Evolutionary conservation across 2,113 vertebrate genomes (phyloP).

Genomic region (Heptranchias perlo): DNA sequence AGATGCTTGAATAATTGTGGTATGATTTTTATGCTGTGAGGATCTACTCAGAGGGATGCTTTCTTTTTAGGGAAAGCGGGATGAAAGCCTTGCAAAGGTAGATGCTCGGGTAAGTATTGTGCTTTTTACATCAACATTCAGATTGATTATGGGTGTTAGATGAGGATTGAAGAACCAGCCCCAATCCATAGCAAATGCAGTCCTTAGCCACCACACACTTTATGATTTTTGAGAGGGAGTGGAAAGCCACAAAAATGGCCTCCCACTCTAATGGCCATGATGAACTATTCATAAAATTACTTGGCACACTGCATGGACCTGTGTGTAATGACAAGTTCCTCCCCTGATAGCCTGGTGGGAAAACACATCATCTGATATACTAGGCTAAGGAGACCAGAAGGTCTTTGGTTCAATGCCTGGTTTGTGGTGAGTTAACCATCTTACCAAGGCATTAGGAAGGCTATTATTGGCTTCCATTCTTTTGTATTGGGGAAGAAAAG

Average conservation of each 20-base stretch:
- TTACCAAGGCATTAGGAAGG: not conserved
- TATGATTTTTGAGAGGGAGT: not conserved
- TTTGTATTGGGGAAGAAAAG: not conserved
- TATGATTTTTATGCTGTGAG: not conserved
- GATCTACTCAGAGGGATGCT: not conserved
- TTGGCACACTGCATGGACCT: not conserved
- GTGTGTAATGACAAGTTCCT: not conserved
- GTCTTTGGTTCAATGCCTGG: not conserved
- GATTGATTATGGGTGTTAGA: not conserved
- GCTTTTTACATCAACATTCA: not conserved
- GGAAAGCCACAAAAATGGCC: not conserved
- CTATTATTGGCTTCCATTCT: not conserved
- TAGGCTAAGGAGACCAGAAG: not conserved
- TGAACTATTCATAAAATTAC: not conserved
- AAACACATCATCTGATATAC: not conserved
- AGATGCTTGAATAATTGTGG: not conserved
- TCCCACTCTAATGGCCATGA: not conserved
- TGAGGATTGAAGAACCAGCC: not conserved
- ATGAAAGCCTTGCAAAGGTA: not conserved
- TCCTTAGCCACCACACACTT: not conserved
- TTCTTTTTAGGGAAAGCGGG: not conserved
- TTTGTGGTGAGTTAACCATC: not conserved
- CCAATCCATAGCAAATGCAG: not conserved
- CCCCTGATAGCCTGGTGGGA: not conserved
- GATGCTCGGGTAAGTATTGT: not conserved